Evolutionary conservation across 2,113 vertebrate genomes (phyloP).

Genomic region (Sylvietta virens): DNA sequence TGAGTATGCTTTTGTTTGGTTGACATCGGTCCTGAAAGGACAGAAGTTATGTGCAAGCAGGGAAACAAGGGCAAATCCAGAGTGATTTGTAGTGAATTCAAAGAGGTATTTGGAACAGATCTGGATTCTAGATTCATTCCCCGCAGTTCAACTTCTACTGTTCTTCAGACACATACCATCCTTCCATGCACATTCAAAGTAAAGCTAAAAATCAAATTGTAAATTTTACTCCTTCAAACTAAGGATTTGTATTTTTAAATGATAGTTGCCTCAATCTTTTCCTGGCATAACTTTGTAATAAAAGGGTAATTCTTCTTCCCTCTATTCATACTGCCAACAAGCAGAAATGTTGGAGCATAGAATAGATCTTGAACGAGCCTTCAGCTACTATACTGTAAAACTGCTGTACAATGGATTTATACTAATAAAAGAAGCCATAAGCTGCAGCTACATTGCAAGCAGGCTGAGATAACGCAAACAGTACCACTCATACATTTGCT

Average conservation of each 20-base stretch:
- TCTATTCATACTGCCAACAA: background rate
- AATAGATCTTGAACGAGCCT: background rate
- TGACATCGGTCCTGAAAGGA: background rate
- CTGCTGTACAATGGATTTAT: background rate
- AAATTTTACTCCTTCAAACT: background rate
- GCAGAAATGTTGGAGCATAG: background rate
- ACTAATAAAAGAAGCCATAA: background rate
- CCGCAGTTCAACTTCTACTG: background rate
- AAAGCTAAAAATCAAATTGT: background rate
- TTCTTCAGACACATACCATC: background rate
- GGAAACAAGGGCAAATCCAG: background rate
- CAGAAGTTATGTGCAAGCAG: background rate
- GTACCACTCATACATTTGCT: background rate
- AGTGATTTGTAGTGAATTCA: background rate
- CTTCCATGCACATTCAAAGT: background rate
- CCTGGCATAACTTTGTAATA: background rate
- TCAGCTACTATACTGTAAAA: background rate
- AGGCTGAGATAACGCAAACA: background rate
- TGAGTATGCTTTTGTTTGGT: background rate
- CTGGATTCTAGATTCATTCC: background rate
- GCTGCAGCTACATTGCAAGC: background rate
- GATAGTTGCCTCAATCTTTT: background rate
- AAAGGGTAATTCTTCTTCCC: background rate
- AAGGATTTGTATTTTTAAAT: constrained; percentile 8
- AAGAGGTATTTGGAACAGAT: background rate